phyloP scores from a whole-genome alignment of 2,888 invertebrate genomes.

The Drosophila mulleri region DNA sequence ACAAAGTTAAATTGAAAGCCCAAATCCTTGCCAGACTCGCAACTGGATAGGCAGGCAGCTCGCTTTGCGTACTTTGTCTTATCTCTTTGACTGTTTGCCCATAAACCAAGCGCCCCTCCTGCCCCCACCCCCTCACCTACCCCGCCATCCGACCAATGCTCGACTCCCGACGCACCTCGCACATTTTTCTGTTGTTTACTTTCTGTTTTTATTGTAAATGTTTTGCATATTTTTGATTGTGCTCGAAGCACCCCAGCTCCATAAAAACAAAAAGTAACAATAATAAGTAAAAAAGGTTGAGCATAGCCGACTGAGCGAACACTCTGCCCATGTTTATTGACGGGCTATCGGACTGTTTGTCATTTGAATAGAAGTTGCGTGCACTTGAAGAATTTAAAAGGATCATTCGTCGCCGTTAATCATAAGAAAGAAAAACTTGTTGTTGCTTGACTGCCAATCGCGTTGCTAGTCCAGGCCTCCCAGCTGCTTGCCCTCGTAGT shows the following conservation, averaged over 20 bases:
- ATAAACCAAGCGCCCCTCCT: not conserved
- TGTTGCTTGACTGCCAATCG: too few species aligned
- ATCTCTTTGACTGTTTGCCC: slow-evolving; percentile 28
- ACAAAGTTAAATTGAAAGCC: slow-evolving; percentile 61
- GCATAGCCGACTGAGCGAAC: not conserved
- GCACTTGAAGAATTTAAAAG: not conserved
- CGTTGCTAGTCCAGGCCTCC: not conserved
- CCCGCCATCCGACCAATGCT: too few species aligned
- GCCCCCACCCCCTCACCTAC: too few species aligned
- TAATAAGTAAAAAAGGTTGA: slow-evolving; percentile 26
- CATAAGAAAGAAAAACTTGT: too few species aligned
- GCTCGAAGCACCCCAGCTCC: not conserved
- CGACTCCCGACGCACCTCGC: not conserved
- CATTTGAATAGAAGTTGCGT: not conserved
- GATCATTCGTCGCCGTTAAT: not conserved
- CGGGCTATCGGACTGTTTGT: too few species aligned
- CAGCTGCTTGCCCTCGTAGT: slow-evolving; percentile 30
- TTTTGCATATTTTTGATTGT: slow-evolving; percentile 77
- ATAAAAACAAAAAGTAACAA: slow-evolving; percentile 15
- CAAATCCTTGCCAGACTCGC: slow-evolving; percentile 49
- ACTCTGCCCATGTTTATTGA: not conserved
- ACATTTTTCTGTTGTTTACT: slow-evolving; percentile 37
- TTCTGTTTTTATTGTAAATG: slow-evolving; percentile 74
- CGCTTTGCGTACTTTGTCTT: slow-evolving; percentile 38
- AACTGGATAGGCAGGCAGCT: slow-evolving; percentile 33